Base-by-base conservation (phyloP, 2,797 vertebrate genomes). In the Leptatherina wallacei region DNA sequence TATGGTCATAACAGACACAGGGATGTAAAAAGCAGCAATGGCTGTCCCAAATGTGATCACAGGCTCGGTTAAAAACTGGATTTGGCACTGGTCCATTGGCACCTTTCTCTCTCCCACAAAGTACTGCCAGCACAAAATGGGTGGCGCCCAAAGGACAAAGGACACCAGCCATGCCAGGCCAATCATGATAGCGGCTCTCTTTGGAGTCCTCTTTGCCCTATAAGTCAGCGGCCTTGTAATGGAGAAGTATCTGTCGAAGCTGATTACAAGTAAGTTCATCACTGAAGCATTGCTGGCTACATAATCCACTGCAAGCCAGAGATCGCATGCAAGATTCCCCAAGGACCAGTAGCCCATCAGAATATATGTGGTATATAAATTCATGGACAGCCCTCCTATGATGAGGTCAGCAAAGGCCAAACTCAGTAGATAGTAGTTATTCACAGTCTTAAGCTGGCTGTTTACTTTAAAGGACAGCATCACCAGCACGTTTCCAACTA, bases 201-300 rank as follows among this genome's bases (percentile, higher is more conserved):
- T 98, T 11, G 97, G 98, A 0, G 98, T 99, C 68, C 98, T 95
- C 81, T 98, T 99, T 69, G 97, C 97, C 71, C 98, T 94, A 81
- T 99, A 99, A 0, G 98, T 99, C 85, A 99, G 91, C 55, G 98
- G 98, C 78, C 98, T 95, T 20, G 97, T 99, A 72, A 99, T 98
- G 64, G 98, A 99, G 93, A 99, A 99, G 82, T 99, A 99, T 65
- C 98, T 95, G 90, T 99, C 98, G 77, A 99, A 99, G 85, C 98
- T 99, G 87, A 99, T 99, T 70, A 98, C 97, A 7, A 99, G 93
- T 76, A 99, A 92, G 86, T 99, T 99, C 98, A 99, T 99, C 75
- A 99, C 98, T 0, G 98, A 99, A 58, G 98, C 98, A 0, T 99
- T 99, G 89, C 98, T 99, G 79, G 97, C 97, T 47, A 99, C 98